These are phyloP conservation scores for Spermophilus dauricus DNA, from an alignment of 2,113 vertebrate species.

Conservation along the genomic window DNA sequence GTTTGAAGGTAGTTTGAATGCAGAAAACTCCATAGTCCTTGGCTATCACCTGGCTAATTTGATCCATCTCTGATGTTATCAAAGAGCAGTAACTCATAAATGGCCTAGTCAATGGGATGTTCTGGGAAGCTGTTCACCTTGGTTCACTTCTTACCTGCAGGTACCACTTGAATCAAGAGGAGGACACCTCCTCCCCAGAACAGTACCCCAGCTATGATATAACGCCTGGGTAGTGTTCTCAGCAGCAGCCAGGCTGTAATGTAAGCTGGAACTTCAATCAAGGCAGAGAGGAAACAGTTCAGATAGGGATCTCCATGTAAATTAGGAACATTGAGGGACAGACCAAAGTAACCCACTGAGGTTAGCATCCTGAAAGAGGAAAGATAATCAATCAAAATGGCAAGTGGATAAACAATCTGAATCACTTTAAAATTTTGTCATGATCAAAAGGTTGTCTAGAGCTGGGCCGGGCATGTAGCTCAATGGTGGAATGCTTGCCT, in stretches of 20 bases:
- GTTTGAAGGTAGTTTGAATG: not conserved
- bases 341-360: conserved; percentile 92
- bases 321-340: conserved; percentile 95
- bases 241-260: conserved; percentile 93
- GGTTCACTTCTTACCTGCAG: conserved; percentile 87
- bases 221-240: conserved; percentile 89
- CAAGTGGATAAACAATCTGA: not conserved
- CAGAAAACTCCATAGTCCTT: not conserved
- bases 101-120: not conserved
- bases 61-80: not conserved
- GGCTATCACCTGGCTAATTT: not conserved
- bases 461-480: not conserved
- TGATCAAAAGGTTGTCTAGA: not conserved
- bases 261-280: conserved; percentile 95
- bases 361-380: conserved; percentile 91
- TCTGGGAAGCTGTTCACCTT: not conserved
- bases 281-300: conserved; percentile 95
- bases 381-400: conserved; percentile 61
- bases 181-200: conserved; percentile 91
- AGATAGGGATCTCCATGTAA: conserved; percentile 92
- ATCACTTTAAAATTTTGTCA: not conserved
- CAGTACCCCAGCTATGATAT: conserved; percentile 89
- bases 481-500: not conserved
- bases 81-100: not conserved
- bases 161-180: conserved; percentile 92